These are phyloP conservation scores for Pseudomyrmex flavicornis DNA, from an alignment of 1,140 invertebrate genomes.

Conservation along the genomic window DNA sequence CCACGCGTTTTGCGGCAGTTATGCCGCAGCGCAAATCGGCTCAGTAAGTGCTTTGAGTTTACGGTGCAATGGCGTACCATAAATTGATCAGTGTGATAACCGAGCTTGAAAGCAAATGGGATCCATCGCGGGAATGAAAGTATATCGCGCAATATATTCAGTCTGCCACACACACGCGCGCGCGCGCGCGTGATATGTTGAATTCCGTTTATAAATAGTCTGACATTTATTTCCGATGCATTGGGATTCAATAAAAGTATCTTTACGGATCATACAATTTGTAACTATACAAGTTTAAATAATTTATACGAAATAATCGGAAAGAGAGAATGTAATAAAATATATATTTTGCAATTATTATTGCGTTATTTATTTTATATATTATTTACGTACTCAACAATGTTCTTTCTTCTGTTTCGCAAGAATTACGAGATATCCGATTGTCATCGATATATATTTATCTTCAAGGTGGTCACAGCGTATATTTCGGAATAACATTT, in stretches of 20 bases:
- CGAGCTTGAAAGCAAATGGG: constrained; percentile 25
- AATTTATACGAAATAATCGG: background rate
- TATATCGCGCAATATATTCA: background rate
- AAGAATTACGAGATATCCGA: too few relatives aligned
- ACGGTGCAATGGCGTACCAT: constrained; percentile 25
- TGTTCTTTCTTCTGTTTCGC: too few relatives aligned
- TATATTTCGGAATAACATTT: background rate
- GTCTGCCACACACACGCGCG: too few relatives aligned
- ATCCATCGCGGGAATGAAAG: constrained; percentile 17
- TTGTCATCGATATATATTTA: too few relatives aligned
- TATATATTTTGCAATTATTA: too few relatives aligned
- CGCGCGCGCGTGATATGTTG: too few relatives aligned
- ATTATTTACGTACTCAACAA: too few relatives aligned
- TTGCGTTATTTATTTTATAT: too few relatives aligned
- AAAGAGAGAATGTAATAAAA: too few relatives aligned
- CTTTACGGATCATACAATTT: too few relatives aligned
- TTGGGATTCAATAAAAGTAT: background rate
- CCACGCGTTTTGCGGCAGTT: constrained; percentile 20
- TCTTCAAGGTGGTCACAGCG: too few relatives aligned
- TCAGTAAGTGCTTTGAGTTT: constrained; percentile 44
- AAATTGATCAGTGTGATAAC: constrained; percentile 22
- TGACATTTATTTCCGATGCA: background rate
- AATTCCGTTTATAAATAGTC: background rate
- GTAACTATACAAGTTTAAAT: background rate
- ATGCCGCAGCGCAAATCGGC: constrained; percentile 30